Evolutionary conservation across 1,140 invertebrate genomes (phyloP).

Genomic region (Rhopalosiphum maidis): DNA sequence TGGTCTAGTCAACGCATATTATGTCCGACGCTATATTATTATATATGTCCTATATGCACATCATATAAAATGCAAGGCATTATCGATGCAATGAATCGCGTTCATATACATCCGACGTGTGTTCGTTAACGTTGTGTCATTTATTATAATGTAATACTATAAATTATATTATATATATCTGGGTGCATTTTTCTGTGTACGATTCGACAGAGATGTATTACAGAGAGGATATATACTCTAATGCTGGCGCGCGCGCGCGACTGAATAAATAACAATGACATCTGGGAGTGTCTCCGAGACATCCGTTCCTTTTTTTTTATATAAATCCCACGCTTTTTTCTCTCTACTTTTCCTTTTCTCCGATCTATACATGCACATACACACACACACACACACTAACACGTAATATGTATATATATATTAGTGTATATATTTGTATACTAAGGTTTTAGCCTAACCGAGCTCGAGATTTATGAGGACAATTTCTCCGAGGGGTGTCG

Average conservation of each 20-base stretch:
- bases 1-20: background rate
- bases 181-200: background rate
- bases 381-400: background rate
- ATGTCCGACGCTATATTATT: no score
- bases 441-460: conserved; percentile 42
- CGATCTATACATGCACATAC: background rate
- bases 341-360: conserved; percentile 27
- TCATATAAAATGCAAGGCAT: no score
- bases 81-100: background rate
- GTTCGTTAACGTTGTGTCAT: background rate
- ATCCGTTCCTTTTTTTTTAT: conserved; percentile 54
- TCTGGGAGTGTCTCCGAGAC: conserved; percentile 54
- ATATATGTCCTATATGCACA: no score
- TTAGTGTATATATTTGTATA: background rate
- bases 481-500: conserved; percentile 54
- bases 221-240: background rate
- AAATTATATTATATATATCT: conserved; percentile 2
- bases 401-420: background rate
- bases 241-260: background rate
- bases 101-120: background rate
- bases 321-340: conserved; percentile 48
- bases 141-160: background rate
- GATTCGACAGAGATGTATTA: background rate
- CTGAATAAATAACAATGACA: conserved; percentile 53
- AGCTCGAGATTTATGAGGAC: conserved; percentile 51